Evolutionary conservation across 2,797 vertebrate species (phyloP).

Genomic region (Epinephelus coioides): DNA sequence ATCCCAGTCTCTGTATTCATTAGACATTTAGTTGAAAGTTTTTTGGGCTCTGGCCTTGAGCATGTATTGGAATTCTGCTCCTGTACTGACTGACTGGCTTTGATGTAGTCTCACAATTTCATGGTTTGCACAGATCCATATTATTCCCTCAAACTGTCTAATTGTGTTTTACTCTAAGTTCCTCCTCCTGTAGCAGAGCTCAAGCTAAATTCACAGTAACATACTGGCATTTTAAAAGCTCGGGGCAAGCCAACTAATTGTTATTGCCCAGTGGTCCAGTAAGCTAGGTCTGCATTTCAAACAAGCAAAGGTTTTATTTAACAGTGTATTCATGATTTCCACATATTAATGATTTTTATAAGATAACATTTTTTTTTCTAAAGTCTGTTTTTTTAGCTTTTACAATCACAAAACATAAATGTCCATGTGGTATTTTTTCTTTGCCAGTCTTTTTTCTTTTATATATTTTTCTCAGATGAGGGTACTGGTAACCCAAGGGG

Average conservation of each 20-base stretch:
- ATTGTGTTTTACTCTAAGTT: conserved; percentile 56
- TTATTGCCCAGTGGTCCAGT: neutral
- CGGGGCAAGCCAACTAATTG: neutral
- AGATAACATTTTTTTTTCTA: neutral
- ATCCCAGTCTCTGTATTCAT: conserved; percentile 37
- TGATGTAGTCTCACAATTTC: conserved; percentile 73
- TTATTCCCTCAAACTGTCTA: conserved; percentile 63
- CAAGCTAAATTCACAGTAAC: conserved; percentile 3
- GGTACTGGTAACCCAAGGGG: too few species aligned
- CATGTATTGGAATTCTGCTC: conserved; percentile 63
- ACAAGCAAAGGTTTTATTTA: neutral
- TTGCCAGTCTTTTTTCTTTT: conserved; percentile 2
- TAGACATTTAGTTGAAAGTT: conserved; percentile 40
- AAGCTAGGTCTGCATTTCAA: conserved; percentile 18
- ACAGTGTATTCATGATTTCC: neutral
- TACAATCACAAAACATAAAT: conserved; percentile 1
- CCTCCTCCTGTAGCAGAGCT: conserved; percentile 25
- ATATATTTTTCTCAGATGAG: neutral
- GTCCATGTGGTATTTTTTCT: conserved; percentile 8
- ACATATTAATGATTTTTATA: neutral
- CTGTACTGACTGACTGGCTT: conserved; percentile 56
- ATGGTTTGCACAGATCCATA: conserved; percentile 65
- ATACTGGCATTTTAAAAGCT: conserved; percentile 31
- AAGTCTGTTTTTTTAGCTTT: neutral
- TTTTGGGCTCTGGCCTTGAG: conserved; percentile 48